phyloP scores from a whole-genome alignment of 2,797 vertebrate genomes.

The Babyrousa celebensis region DNA sequence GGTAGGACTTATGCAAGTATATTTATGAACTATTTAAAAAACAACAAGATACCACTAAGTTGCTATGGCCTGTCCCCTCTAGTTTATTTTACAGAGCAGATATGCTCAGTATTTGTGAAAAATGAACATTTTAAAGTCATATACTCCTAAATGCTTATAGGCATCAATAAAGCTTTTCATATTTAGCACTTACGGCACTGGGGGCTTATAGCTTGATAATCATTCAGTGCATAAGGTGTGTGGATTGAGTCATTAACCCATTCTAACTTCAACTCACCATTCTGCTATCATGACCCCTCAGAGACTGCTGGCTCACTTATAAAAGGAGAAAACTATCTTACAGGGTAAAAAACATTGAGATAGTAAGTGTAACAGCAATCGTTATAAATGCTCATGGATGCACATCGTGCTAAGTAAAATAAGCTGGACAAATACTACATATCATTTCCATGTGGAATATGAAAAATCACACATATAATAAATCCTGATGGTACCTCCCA shows the following conservation, averaged over 20 bases:
- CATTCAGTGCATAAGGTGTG: neutral
- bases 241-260: neutral
- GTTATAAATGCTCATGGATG: neutral
- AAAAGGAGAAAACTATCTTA: neutral
- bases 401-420: too few relatives aligned
- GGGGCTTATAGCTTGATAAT: neutral
- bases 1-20: neutral
- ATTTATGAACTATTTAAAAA: neutral
- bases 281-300: neutral
- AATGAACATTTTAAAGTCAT: neutral
- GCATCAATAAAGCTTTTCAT: neutral
- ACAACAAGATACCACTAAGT: neutral
- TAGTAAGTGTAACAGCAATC: neutral
- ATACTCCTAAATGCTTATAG: neutral
- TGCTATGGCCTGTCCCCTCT: neutral
- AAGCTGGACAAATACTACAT: too few relatives aligned
- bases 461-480: too few relatives aligned
- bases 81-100: neutral
- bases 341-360: neutral
- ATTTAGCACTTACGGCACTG: neutral
- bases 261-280: neutral
- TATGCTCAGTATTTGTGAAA: neutral
- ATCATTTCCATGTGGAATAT: too few relatives aligned
- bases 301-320: neutral
- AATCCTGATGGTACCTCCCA: neutral